A percentile compares a stretch with the other conserved stretches of the same genome.
These are phyloP conservation scores for Nemapogon koenigi DNA, from an alignment of 2,888 invertebrate genomes.

Conservation along the genomic window DNA sequence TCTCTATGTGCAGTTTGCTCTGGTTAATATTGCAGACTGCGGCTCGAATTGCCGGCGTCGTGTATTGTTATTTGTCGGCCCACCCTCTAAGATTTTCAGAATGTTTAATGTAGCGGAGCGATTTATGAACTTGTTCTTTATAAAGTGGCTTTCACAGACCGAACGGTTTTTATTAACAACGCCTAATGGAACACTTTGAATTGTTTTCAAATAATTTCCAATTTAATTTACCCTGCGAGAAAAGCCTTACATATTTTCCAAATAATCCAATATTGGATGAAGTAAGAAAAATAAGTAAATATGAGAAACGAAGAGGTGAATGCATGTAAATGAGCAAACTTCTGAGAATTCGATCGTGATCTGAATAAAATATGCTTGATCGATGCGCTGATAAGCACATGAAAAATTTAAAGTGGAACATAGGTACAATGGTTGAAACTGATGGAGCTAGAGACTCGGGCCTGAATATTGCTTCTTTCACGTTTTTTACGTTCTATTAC, in stretches of 20 bases:
- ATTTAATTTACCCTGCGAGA: background rate
- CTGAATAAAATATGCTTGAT: slow-evolving; percentile 52
- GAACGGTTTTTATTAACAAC: slow-evolving; percentile 12
- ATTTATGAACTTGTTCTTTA: background rate
- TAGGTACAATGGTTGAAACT: slow-evolving; percentile 36
- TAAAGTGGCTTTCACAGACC: background rate
- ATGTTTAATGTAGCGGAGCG: background rate
- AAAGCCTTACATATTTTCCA: slow-evolving; percentile 1
- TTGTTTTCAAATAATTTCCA: background rate
- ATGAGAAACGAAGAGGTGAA: slow-evolving; percentile 34
- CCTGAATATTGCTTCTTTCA: slow-evolving; percentile 37
- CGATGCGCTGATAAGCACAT: slow-evolving; percentile 53
- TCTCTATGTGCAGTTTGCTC: slow-evolving; percentile 29
- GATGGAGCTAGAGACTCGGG: slow-evolving; percentile 31
- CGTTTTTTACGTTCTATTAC: slow-evolving; percentile 30
- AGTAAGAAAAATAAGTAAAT: slow-evolving; percentile 39
- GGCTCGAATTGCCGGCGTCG: slow-evolving; percentile 21
- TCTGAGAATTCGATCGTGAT: slow-evolving; percentile 47
- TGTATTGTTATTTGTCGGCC: slow-evolving; percentile 19
- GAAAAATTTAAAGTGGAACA: slow-evolving; percentile 44
- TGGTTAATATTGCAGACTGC: slow-evolving; percentile 22
- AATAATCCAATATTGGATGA: slow-evolving; percentile 34
- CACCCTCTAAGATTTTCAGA: background rate
- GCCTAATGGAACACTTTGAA: background rate
- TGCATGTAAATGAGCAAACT: slow-evolving; percentile 53